Evolutionary conservation across 64 coral and sea anemone genomes (phyloP).

Genomic region (Trachythela sp.): DNA sequence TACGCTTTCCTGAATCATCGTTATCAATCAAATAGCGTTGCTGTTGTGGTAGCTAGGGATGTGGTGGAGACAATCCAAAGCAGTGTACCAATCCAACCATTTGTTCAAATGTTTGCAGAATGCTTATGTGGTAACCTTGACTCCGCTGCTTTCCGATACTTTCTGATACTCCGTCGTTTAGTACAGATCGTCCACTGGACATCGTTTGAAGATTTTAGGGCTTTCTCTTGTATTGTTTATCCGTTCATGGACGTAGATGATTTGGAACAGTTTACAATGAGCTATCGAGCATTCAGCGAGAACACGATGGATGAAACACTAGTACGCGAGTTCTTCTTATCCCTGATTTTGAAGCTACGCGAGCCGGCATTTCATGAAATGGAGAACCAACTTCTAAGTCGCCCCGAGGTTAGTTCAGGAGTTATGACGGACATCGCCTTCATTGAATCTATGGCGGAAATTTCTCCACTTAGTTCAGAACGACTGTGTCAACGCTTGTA

Average conservation of each 20-base stretch:
- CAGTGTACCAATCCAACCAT: slow-evolving; percentile 55
- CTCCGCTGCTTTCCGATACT: slow-evolving; percentile 73
- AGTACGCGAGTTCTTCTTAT: slow-evolving; percentile 80
- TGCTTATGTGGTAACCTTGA: slow-evolving; percentile 86
- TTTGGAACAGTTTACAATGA: slow-evolving; percentile 96
- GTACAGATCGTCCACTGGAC: slow-evolving; percentile 76
- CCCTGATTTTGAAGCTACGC: slow-evolving; percentile 90
- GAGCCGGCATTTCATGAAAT: slow-evolving; percentile 88
- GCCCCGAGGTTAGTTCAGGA: slow-evolving; percentile 48
- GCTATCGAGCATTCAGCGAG: slow-evolving; percentile 89
- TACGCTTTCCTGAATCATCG: slow-evolving; percentile 77
- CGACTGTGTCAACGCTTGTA: slow-evolving; percentile 66
- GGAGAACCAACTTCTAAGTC: slow-evolving; percentile 79
- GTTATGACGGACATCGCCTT: slow-evolving; percentile 98
- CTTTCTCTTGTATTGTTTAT: slow-evolving; percentile 71
- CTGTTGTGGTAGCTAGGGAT: slow-evolving; percentile 66
- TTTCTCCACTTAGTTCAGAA: slow-evolving; percentile 87
- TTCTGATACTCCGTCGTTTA: slow-evolving; percentile 69
- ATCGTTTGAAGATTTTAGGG: slow-evolving; percentile 64
- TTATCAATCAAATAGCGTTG: slow-evolving; percentile 62
- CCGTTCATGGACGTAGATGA: slow-evolving; percentile 98
- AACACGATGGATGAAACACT: slow-evolving; percentile 88
- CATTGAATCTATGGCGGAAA: slow-evolving; percentile 87
- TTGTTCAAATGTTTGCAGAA: slow-evolving; percentile 85
- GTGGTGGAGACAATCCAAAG: slow-evolving; percentile 70